Percentiles rank a stretch among this genome's conserved stretches.
Conservation (phyloP, 1,140 invertebrate species). For the Hylaeus volcanicus region DNA sequence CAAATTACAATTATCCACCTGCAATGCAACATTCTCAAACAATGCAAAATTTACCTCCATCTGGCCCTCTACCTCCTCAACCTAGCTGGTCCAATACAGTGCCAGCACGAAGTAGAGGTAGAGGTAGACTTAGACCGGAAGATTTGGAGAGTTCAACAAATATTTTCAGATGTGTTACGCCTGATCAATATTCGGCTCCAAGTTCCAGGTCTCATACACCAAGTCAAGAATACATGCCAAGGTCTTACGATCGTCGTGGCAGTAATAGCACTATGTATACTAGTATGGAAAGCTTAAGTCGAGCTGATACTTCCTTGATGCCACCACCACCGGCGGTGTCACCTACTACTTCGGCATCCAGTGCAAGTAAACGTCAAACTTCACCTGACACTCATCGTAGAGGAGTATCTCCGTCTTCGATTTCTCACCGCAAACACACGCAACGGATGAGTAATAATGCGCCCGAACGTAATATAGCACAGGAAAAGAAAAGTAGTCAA, state of each 20-base stretch:
- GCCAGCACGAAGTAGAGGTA: constrained; percentile 78
- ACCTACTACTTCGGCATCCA: constrained; percentile 66
- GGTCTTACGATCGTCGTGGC: constrained; percentile 75
- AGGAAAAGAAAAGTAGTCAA: constrained; percentile 65
- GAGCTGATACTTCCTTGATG: constrained; percentile 72
- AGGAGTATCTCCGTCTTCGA: constrained; percentile 53
- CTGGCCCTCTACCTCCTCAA: constrained; percentile 67
- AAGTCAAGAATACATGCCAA: constrained; percentile 76
- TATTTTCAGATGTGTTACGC: constrained; percentile 79
- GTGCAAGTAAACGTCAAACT: constrained; percentile 63
- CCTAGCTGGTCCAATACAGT: constrained; percentile 80
- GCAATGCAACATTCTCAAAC: constrained; percentile 74
- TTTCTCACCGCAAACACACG: constrained; percentile 58
- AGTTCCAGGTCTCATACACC: constrained; percentile 81
- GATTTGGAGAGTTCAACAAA: constrained; percentile 70
- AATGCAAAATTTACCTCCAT: constrained; percentile 73
- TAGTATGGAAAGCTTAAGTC: constrained; percentile 79
- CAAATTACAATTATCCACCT: constrained; percentile 64
- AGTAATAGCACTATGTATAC: constrained; percentile 79
- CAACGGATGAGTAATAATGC: constrained; percentile 62
- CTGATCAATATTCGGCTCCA: constrained; percentile 79
- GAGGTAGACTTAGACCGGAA: constrained; percentile 80
- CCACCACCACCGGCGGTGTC: constrained; percentile 66
- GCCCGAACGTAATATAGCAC: constrained; percentile 54
- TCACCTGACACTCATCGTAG: constrained; percentile 61